Conservation (phyloP, 2,113 vertebrate genomes). For the Engystomops pustulosus region DNA sequence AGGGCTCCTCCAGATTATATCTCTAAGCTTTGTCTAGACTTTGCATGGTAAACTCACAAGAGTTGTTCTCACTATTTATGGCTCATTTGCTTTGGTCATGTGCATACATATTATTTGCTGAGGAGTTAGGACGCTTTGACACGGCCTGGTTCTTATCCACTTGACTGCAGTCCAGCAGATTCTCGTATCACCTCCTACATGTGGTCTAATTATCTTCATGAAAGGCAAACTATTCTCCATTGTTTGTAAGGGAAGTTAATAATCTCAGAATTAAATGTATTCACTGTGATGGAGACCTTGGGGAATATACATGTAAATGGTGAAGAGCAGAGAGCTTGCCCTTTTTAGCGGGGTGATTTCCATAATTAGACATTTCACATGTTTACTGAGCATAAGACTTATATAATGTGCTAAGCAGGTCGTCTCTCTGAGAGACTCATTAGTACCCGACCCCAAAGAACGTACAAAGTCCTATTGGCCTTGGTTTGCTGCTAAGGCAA, state of each 20-base stretch:
- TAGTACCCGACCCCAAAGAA: neutral
- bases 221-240: neutral
- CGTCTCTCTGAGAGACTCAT: neutral
- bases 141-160: neutral
- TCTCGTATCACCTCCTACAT: slow-evolving; percentile 7
- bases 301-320: neutral
- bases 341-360: neutral
- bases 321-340: neutral
- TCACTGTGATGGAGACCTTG: neutral
- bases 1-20: neutral
- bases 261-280: neutral
- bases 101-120: neutral
- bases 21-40: slow-evolving; percentile 33
- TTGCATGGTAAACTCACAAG: neutral
- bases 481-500: neutral
- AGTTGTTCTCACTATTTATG: neutral
- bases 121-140: neutral
- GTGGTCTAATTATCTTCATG: neutral
- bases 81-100: neutral
- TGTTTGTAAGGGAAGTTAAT: neutral
- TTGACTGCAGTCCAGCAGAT: neutral
- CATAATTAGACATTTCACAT: slow-evolving; percentile 17
- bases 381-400: neutral
- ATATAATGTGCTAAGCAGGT: neutral
- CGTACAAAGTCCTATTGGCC: neutral